Base-by-base conservation (phyloP, 2,797 vertebrate genomes). In the Vireo griseus region DNA sequence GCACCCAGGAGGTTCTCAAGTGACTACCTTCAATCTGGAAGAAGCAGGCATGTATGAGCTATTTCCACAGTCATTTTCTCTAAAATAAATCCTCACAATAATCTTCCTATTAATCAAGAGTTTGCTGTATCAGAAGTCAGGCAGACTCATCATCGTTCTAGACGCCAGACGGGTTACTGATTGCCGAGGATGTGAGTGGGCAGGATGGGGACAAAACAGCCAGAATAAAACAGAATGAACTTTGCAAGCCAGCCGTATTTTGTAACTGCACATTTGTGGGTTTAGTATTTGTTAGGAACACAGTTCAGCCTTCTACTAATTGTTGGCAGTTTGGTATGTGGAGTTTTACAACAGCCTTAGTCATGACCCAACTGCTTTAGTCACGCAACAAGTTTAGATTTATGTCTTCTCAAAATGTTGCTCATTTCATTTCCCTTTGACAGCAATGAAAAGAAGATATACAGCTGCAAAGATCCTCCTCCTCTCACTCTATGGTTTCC, bases 301-400 rank as follows among this genome's bases (percentile, higher is more conserved):
- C 39, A 86, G 87, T 75, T 93, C 28, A 80, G 47, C 78, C 54
- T 94, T 83, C 33, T 24, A 59, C 50, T 86, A 40, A 77, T 83
- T 75, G 75, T 29, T 94, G 84, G 72, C 81, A 75, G 42, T 86
- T 86, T 83, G 44, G 7, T 54, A 18, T 52, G 72, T 57, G 54
- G 63, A 72, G 58, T 92, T 65, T 77, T 51, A 45, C 69, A 93
- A 88, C 92, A 96, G 71, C 63, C 86, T 92, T 82, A 85, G 77
- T 93, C 86, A 87, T 12, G 63, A 73, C 67, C 59, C 71, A 78
- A 20, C n/a, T 87, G 86, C 78, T 92, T 74, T 88, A 95, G 75
- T 93, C 78, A 61, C 26, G 33, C 47, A 85, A 19, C 25, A 26
- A 57, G 50, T 88, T 85, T 54, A 61, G 55, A 89, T 61, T 47